Percentiles rank a stretch among this genome's conserved stretches.
Evolutionary conservation across 1,140 invertebrate species (phyloP).

Genomic region (Anoplophora glabripennis): DNA sequence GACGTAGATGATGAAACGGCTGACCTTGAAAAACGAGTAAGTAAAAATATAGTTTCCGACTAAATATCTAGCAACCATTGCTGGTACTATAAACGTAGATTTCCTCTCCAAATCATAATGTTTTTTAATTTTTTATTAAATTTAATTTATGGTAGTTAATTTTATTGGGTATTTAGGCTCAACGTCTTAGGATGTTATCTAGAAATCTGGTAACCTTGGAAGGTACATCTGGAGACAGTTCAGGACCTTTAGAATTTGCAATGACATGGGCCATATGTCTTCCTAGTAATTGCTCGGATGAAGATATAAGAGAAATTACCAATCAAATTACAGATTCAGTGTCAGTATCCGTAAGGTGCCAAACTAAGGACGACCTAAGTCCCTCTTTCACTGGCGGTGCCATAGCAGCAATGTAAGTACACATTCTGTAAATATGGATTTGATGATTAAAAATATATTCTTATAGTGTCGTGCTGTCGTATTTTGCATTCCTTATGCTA

Average conservation of each 20-base stretch:
- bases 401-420: conserved; percentile 16
- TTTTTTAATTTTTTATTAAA: too few relatives aligned
- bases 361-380: conserved; percentile 2
- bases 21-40: neutral
- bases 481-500: neutral
- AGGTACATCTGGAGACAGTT: neutral
- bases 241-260: neutral
- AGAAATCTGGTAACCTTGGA: too few relatives aligned
- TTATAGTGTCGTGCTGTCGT: conserved; percentile 14
- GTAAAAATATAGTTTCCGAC: neutral
- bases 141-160: too few relatives aligned
- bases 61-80: too few relatives aligned
- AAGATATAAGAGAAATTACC: neutral
- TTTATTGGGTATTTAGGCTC: too few relatives aligned
- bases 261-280: conserved; percentile 10
- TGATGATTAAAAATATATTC: neutral
- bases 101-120: too few relatives aligned
- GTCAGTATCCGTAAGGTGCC: conserved; percentile 15
- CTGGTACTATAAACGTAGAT: too few relatives aligned
- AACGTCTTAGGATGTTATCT: too few relatives aligned
- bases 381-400: conserved; percentile 10
- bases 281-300: conserved; percentile 3
- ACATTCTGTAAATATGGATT: neutral
- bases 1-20: neutral
- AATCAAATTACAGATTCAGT: neutral